A percentile compares a stretch with the other conserved stretches of the same genome.
phyloP scores from a whole-genome alignment of 2,888 invertebrate species.

The Philereme transversata region DNA sequence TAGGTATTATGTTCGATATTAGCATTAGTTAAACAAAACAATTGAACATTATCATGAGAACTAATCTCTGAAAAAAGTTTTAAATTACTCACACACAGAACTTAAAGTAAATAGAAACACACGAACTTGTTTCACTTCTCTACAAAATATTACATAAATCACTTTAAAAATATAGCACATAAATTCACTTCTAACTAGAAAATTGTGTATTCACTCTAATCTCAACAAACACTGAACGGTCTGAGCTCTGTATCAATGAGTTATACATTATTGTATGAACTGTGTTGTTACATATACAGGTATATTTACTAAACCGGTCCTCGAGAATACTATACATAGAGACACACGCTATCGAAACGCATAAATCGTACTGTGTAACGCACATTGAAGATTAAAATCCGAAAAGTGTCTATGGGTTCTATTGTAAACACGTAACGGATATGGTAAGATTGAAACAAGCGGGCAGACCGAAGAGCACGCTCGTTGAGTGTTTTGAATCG shows the following conservation, averaged over 20 bases:
- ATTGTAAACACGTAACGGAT: conserved; percentile 6
- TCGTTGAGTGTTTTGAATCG: not conserved
- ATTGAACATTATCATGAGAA: too few relatives aligned
- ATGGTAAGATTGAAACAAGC: not conserved
- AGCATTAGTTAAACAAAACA: too few relatives aligned
- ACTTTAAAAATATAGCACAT: not conserved
- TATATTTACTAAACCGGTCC: not conserved
- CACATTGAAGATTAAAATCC: not conserved
- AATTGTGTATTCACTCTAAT: not conserved
- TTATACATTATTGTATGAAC: not conserved
- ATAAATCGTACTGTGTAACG: not conserved
- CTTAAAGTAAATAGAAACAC: not conserved
- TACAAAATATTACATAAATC: not conserved
- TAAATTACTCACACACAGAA: not conserved
- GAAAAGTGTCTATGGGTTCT: not conserved
- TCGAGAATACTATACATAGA: not conserved
- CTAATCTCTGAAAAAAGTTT: too few relatives aligned
- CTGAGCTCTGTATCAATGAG: not conserved
- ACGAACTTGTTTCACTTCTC: not conserved
- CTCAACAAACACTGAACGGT: not conserved
- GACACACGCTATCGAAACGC: not conserved
- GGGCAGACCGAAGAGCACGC: not conserved
- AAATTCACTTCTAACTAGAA: not conserved
- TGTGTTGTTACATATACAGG: not conserved
- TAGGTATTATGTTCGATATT: too few relatives aligned